These are phyloP conservation scores for Panagrolaimus sp. DNA, from an alignment of 1,140 invertebrate species.

Conservation along the genomic window DNA sequence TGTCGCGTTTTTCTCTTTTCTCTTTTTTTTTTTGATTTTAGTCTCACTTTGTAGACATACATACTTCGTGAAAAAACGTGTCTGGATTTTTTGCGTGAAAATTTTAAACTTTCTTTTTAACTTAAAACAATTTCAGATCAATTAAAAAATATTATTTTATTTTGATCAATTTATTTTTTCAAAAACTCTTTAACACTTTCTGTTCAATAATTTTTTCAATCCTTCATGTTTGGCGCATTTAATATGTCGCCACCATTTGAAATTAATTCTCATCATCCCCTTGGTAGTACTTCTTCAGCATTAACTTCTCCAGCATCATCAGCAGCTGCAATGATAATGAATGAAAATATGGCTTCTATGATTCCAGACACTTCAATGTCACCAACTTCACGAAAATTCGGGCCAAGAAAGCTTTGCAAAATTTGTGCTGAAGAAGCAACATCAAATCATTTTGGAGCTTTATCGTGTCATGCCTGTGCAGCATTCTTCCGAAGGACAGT, in stretches of 20 bases:
- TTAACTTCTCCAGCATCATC: background rate
- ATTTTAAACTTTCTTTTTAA: no score
- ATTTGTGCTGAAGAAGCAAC: constrained; percentile 8
- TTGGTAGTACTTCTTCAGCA: background rate
- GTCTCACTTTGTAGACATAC: no score
- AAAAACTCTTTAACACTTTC: no score
- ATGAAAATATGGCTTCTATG: no score
- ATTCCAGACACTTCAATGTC: background rate
- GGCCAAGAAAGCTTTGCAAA: background rate
- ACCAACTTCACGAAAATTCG: background rate
- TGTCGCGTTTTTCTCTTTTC: no score
- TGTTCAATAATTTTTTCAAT: no score
- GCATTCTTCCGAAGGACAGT: constrained; percentile 6
- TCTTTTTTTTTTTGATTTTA: no score
- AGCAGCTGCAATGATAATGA: background rate
- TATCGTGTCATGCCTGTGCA: constrained; percentile 3
- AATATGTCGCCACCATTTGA: constrained; percentile 12
- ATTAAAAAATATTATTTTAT: no score
- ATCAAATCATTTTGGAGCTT: constrained; percentile 3
- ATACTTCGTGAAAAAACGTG: no score
- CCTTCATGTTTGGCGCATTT: constrained; percentile 11
- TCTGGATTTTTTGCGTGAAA: no score
- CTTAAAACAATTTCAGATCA: no score
- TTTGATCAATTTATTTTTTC: no score
- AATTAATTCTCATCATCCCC: background rate